phyloP scores from a whole-genome alignment of 2,888 invertebrate genomes.

The Sesia apiformis region DNA sequence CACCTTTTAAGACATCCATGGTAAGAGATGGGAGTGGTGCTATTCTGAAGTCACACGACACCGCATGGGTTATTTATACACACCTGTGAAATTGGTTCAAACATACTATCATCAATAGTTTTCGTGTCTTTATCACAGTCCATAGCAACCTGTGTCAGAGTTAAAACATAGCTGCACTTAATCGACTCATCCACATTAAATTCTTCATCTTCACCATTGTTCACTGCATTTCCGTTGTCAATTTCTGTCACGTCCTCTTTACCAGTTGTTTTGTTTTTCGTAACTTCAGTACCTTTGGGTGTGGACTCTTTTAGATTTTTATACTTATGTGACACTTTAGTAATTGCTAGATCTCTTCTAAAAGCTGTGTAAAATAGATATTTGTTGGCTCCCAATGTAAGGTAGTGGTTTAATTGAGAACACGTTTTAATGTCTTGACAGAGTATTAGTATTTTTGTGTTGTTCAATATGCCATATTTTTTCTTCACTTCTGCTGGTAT shows the following conservation, averaged over 20 bases:
- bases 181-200: slow-evolving; percentile 56
- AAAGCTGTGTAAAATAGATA: slow-evolving; percentile 78
- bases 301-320: slow-evolving; percentile 34
- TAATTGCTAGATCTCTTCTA: slow-evolving; percentile 73
- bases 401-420: slow-evolving; percentile 82
- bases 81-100: slow-evolving; percentile 79
- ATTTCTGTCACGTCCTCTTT: slow-evolving; percentile 17
- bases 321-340: slow-evolving; percentile 70
- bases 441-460: slow-evolving; percentile 84
- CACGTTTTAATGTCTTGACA: slow-evolving; percentile 90
- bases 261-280: slow-evolving; percentile 14
- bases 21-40: too few relatives aligned
- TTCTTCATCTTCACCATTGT: slow-evolving; percentile 26
- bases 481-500: slow-evolving; percentile 83
- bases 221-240: slow-evolving; percentile 17
- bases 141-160: slow-evolving; percentile 75
- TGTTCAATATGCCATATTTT: slow-evolving; percentile 40
- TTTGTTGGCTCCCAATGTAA: slow-evolving; percentile 78
- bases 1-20: too few relatives aligned
- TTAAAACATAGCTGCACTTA: slow-evolving; percentile 80
- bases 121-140: slow-evolving; percentile 22
- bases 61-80: background rate
- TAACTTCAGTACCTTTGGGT: slow-evolving; percentile 14
- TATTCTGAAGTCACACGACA: too few relatives aligned
- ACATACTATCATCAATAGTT: slow-evolving; percentile 44